Evolutionary conservation across 2,797 vertebrate genomes (phyloP).

Genomic region (Hydrolagus colliei): DNA sequence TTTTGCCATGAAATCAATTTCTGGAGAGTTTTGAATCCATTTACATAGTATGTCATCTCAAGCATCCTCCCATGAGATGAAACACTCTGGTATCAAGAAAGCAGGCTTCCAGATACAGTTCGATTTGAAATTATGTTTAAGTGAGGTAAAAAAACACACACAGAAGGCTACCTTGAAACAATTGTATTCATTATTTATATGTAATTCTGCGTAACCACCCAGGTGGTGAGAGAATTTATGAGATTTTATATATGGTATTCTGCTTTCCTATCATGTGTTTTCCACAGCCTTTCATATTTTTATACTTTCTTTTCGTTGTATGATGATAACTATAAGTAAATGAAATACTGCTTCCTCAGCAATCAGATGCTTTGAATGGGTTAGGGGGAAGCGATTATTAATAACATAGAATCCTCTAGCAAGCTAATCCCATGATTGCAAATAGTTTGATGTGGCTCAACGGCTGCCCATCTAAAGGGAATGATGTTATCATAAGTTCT

Average conservation of each 20-base stretch:
- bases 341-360: slow-evolving; percentile 24
- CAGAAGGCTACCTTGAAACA: neutral
- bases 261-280: neutral
- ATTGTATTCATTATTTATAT: slow-evolving; percentile 9
- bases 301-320: neutral
- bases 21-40: slow-evolving; percentile 17
- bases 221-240: neutral
- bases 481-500: no score
- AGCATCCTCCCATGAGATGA: slow-evolving; percentile 14
- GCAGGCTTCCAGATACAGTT: neutral
- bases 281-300: neutral
- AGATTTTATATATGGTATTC: neutral
- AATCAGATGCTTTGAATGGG: slow-evolving; percentile 3
- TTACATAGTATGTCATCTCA: slow-evolving; percentile 19
- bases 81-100: neutral
- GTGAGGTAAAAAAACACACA: neutral
- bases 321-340: neutral
- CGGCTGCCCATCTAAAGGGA: no score
- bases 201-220: neutral
- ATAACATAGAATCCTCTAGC: slow-evolving; percentile 19
- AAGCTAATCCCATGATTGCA: neutral
- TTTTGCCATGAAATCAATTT: slow-evolving; percentile 23
- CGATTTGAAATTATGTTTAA: neutral
- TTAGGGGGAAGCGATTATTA: neutral
- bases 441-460: neutral